Percentiles rank a stretch among this genome's conserved stretches.
Evolutionary conservation across 2,888 invertebrate genomes (phyloP).

Genomic region (Actias luna): DNA sequence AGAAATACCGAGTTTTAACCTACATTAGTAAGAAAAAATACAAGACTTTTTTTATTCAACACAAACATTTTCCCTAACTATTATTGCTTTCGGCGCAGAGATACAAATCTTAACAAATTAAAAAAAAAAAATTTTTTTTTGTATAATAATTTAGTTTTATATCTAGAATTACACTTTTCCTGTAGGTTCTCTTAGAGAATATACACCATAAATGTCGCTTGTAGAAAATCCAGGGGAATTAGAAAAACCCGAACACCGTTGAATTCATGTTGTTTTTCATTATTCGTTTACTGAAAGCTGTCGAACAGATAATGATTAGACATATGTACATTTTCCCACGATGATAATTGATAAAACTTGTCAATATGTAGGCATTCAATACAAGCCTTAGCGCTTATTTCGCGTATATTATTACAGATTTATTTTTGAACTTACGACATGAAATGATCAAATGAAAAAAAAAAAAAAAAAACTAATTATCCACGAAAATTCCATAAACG

Average conservation of each 20-base stretch:
- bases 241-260: not conserved
- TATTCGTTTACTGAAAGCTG: not conserved
- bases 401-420: not conserved
- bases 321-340: slow-evolving; percentile 3
- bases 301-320: not conserved
- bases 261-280: not conserved
- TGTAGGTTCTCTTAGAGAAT: not conserved
- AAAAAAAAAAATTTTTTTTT: no score
- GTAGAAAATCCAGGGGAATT: not conserved
- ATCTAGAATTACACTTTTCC: no score
- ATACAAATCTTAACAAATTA: no score
- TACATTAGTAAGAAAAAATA: no score
- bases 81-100: no score
- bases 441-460: no score
- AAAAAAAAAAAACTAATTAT: not conserved
- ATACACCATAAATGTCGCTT: not conserved
- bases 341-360: not conserved
- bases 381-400: not conserved
- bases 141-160: no score
- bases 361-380: not conserved
- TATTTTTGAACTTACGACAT: no score
- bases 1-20: no score
- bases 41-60: no score
- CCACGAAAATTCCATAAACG: not conserved
- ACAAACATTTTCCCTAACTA: no score